Base-by-base conservation (phyloP, 2,888 invertebrate genomes). In the Tipula lateralis region DNA sequence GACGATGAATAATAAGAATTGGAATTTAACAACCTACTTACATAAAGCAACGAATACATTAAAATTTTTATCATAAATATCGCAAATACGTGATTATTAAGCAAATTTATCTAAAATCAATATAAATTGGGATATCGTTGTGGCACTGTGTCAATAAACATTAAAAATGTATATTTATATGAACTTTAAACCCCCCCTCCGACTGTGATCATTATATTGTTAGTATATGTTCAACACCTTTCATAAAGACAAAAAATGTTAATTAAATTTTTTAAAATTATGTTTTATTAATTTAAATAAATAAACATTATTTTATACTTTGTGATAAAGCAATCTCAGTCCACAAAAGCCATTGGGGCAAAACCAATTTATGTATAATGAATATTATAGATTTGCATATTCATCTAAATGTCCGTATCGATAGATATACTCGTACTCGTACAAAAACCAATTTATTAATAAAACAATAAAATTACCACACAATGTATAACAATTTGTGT, bases 401-500 rank as follows among this genome's bases (percentile, higher is more conserved):
- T 50, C 7, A 50, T 16, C 16, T 50, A 50, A 16, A 50, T 50
- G 44, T 50, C 16, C 2, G 16, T 16, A 19, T 4, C 16, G 16
- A 16, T 16, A 50, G 44, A 5, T 16, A 7, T 36, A 50, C 7
- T 50, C 44, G 16, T 1, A 66, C 3, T n/a, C 3, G 24, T 66
- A 66, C 66, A 24, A 66, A 66, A 66, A 24, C 24, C 66, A 66
- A 66, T 66, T 66, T 66, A 66, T 66, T 24, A 66, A 66, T 66
- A 66, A 66, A 66, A 66, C 66, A 66, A 66, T 66, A 24, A 66
- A 66, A 66, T 66, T 66, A 66, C 66, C 66, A 66, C 66, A 66
- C 66, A 66, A 66, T 66, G n/a, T n/a, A 66, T 6, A 66, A 24
- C 19, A 24, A 66, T 66, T 66, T 66, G 24, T 66, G 24, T 66